These are phyloP conservation scores for Distichodus sexfasciatus DNA, from an alignment of 2,797 vertebrate genomes.

Conservation along the genomic window DNA sequence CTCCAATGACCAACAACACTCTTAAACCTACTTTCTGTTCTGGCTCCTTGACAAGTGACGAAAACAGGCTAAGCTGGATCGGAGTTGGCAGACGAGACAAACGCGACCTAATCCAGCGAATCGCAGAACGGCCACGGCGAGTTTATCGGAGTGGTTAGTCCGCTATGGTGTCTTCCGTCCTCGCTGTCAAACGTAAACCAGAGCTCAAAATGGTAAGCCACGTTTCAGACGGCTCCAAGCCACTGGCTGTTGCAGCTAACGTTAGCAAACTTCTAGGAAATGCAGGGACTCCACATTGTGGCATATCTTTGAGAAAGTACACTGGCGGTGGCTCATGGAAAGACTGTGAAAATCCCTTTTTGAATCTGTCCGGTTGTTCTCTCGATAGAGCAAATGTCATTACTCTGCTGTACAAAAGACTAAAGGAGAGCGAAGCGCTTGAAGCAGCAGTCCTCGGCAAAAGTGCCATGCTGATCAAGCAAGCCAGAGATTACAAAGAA, in stretches of 20 bases:
- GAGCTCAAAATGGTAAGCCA: neutral
- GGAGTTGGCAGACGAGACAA: slow-evolving; percentile 1
- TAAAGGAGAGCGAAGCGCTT: neutral
- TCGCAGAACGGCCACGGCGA: slow-evolving; percentile 11
- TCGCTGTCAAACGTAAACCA: slow-evolving; percentile 13
- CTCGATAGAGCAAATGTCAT: slow-evolving; percentile 30
- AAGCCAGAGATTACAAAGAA: neutral
- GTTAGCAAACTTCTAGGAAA: slow-evolving; percentile 18
- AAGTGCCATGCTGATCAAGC: slow-evolving; percentile 20
- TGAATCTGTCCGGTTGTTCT: slow-evolving; percentile 27
- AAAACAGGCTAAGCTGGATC: slow-evolving; percentile 15
- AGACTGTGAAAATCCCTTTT: slow-evolving; percentile 45
- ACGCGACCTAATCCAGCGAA: slow-evolving; percentile 25
- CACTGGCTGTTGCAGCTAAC: neutral
- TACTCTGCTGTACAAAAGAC: slow-evolving; percentile 24
- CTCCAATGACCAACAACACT: neutral
- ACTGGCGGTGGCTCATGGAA: slow-evolving; percentile 2
- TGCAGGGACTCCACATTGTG: slow-evolving; percentile 12
- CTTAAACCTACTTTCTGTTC: slow-evolving; percentile 27
- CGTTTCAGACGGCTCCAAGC: slow-evolving; percentile 14
- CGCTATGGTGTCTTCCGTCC: neutral
- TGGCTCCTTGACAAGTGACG: neutral
- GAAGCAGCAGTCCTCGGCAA: slow-evolving; percentile 3
- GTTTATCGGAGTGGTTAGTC: neutral
- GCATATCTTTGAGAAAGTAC: slow-evolving; percentile 3